A percentile compares a stretch with the other conserved stretches of the same genome.
Evolutionary conservation across 2,113 vertebrate genomes (phyloP).

Genomic region (Chiloscyllium plagiosum): DNA sequence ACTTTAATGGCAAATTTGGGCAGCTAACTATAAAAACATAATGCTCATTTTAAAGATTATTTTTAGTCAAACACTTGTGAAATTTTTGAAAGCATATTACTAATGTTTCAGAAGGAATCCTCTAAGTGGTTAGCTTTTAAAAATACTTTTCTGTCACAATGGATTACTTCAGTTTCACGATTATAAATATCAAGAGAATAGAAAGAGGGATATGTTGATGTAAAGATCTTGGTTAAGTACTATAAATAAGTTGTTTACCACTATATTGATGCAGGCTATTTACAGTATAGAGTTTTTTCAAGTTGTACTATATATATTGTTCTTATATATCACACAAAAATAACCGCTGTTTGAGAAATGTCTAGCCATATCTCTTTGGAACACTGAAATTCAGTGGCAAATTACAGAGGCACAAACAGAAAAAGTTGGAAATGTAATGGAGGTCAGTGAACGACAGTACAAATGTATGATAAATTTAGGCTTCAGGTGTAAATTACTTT

Average conservation of each 20-base stretch:
- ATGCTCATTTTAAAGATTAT: neutral
- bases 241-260: conserved; percentile 6
- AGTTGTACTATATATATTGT: conserved; percentile 13
- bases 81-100: conserved; percentile 7
- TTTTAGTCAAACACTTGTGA: neutral
- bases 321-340: neutral
- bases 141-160: neutral
- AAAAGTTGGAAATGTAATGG: neutral
- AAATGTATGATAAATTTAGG: neutral
- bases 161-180: conserved; percentile 8
- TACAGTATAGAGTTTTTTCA: neutral
- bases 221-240: neutral
- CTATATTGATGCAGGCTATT: conserved; percentile 23
- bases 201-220: neutral
- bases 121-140: neutral
- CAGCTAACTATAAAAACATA: conserved; percentile 10
- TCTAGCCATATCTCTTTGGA: neutral
- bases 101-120: neutral
- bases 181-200: conserved; percentile 17
- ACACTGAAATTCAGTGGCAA: neutral
- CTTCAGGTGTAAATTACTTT: neutral
- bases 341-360: neutral
- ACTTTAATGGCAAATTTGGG: conserved; percentile 20
- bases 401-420: neutral
- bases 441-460: neutral